phyloP scores from a whole-genome alignment of 2,888 invertebrate species.

The Microplitis deprimator region DNA sequence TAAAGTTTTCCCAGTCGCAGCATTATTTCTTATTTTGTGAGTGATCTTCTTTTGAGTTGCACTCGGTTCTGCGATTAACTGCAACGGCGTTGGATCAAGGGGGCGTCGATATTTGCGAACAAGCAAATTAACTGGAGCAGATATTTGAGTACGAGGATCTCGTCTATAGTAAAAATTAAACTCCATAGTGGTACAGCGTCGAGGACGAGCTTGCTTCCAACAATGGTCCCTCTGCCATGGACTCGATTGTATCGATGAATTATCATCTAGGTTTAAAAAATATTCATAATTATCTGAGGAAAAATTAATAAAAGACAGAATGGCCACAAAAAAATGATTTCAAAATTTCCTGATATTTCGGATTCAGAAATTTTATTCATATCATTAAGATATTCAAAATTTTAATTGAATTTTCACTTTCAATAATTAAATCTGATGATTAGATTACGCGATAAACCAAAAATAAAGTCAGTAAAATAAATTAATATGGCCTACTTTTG shows the following conservation, averaged over 20 bases:
- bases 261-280: constrained; percentile 86
- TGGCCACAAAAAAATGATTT: constrained; percentile 33
- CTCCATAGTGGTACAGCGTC: constrained; percentile 82
- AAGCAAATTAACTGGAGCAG: constrained; percentile 71
- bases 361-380: too few species aligned
- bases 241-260: constrained; percentile 90
- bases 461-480: too few species aligned
- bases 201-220: constrained; percentile 88
- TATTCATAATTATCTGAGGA: background rate
- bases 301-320: constrained; percentile 29
- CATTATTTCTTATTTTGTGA: constrained; percentile 50
- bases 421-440: too few species aligned
- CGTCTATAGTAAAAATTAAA: constrained; percentile 81
- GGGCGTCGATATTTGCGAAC: constrained; percentile 80
- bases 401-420: too few species aligned
- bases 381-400: too few species aligned
- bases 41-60: constrained; percentile 52
- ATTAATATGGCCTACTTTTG: too few species aligned
- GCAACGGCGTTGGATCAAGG: constrained; percentile 72
- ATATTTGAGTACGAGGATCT: constrained; percentile 72
- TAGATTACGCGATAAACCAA: too few species aligned
- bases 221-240: constrained; percentile 93
- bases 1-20: constrained; percentile 60
- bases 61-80: constrained; percentile 52
- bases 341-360: background rate